Percentiles rank a stretch among this genome's conserved stretches.
phyloP scores from a whole-genome alignment of 92 coral and sea anemone genomes.

The Epizoanthus illoricatus region DNA sequence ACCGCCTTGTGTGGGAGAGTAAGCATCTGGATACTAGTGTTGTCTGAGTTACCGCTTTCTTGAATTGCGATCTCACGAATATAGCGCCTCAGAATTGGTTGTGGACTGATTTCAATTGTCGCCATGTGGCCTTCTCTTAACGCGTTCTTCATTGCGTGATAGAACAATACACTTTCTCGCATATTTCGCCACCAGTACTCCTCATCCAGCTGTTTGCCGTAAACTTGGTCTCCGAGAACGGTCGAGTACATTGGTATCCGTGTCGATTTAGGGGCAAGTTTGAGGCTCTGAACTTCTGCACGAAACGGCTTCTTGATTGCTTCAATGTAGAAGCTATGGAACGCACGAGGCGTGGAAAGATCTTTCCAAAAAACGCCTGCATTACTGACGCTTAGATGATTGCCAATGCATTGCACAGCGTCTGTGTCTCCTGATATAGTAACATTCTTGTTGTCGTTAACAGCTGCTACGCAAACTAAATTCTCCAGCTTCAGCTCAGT shows the following conservation, averaged over 20 bases:
- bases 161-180: constrained; percentile 71
- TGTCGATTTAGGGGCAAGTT: constrained; percentile 51
- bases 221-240: constrained; percentile 63
- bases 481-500: constrained; percentile 50
- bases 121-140: constrained; percentile 63
- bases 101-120: constrained; percentile 75
- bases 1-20: constrained; percentile 70
- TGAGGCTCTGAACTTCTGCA: constrained; percentile 28
- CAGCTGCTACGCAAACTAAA: constrained; percentile 64
- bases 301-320: constrained; percentile 57
- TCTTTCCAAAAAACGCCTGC: constrained; percentile 63
- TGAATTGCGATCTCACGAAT: constrained; percentile 57
- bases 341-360: constrained; percentile 78
- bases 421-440: constrained; percentile 79
- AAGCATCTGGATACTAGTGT: constrained; percentile 31
- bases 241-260: constrained; percentile 87
- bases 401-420: constrained; percentile 62
- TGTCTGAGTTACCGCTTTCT: constrained; percentile 27
- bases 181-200: constrained; percentile 90
- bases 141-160: constrained; percentile 59
- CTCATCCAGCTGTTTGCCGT: constrained; percentile 51
- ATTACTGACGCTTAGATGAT: constrained; percentile 42
- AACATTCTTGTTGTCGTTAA: constrained; percentile 71
- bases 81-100: constrained; percentile 66
- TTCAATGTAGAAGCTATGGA: constrained; percentile 84